Conservation (phyloP, 2,113 vertebrate genomes). For the Pollimyrus isidori region DNA sequence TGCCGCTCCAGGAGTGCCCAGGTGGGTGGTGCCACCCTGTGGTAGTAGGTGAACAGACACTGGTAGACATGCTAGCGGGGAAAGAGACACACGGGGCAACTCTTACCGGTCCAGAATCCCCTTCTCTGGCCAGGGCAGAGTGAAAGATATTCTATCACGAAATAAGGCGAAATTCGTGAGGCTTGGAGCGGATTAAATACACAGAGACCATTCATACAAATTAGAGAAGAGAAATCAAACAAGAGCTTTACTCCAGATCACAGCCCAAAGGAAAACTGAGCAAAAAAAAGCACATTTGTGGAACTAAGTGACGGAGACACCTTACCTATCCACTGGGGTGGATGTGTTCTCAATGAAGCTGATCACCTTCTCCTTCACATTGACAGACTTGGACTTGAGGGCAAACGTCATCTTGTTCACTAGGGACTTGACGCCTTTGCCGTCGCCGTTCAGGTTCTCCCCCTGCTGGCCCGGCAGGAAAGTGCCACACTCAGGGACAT, state of each 20-base stretch:
- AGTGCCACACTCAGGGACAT: background rate
- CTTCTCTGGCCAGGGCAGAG: slow-evolving; percentile 97
- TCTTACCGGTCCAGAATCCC: slow-evolving; percentile 93
- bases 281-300: background rate
- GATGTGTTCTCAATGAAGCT: slow-evolving; percentile 98
- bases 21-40: slow-evolving; percentile 15
- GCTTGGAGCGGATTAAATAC: background rate
- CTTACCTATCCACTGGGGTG: slow-evolving; percentile 91
- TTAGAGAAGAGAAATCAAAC: background rate
- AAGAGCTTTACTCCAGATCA: background rate
- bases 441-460: slow-evolving; percentile 77
- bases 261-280: background rate
- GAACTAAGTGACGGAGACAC: background rate
- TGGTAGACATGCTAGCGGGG: slow-evolving; percentile 46
- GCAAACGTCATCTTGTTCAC: slow-evolving; percentile 98
- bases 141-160: slow-evolving; percentile 93
- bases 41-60: slow-evolving; percentile 26
- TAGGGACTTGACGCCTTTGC: slow-evolving; percentile 92
- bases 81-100: slow-evolving; percentile 37
- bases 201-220: background rate
- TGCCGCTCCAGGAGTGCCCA: background rate
- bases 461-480: slow-evolving; percentile 57
- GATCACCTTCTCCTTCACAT: slow-evolving; percentile 97
- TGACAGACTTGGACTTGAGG: slow-evolving; percentile 93
- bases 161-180: slow-evolving; percentile 59